Percentiles rank a stretch among this genome's conserved stretches.
Conservation (phyloP, 2,888 invertebrate genomes). For the Pachydiplax longipennis region DNA sequence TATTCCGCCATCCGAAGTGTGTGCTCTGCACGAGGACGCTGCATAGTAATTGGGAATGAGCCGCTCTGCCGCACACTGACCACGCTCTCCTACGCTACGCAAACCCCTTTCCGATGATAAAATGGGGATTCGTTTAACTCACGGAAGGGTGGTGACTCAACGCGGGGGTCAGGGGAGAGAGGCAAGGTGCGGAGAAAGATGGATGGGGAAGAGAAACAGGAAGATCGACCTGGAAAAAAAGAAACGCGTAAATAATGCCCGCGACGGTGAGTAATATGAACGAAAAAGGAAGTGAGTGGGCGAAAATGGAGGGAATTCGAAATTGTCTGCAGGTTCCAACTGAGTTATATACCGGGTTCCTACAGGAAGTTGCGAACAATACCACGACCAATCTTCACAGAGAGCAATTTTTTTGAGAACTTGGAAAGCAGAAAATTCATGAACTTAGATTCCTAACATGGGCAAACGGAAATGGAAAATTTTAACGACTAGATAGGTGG, state of each 20-base stretch:
- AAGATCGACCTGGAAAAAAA: background rate
- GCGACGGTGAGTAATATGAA: no score
- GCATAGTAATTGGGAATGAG: background rate
- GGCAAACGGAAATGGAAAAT: no score
- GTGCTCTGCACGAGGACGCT: background rate
- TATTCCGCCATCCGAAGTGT: background rate
- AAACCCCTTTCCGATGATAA: background rate
- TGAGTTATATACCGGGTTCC: no score
- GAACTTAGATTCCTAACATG: no score
- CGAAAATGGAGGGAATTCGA: no score
- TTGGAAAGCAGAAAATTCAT: no score
- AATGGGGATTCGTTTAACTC: slow-evolving; percentile 25
- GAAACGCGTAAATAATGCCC: no score
- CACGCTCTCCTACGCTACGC: background rate
- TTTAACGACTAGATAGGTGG: no score
- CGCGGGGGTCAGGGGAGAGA: background rate
- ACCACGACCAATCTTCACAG: no score
- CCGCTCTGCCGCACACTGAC: background rate
- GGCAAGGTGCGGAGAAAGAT: background rate
- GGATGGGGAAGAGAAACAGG: background rate
- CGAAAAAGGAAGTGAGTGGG: background rate
- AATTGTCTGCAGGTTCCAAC: no score
- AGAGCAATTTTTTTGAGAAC: no score
- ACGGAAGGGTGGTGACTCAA: slow-evolving; percentile 40
- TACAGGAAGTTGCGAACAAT: no score